Base-by-base conservation (phyloP, 1,140 invertebrate species). In the Chionoecetes opilio region DNA sequence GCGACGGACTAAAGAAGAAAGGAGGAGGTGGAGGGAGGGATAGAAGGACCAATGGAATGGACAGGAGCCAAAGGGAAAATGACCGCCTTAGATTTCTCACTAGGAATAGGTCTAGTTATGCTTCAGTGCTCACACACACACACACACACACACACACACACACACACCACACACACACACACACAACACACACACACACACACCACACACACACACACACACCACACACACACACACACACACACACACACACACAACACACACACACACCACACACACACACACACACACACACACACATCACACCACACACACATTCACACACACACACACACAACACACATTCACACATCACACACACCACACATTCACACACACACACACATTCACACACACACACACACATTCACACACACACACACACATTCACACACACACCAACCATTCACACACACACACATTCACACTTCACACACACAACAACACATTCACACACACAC, bases 121-220 rank as follows among this genome's bases (percentile, higher is more conserved):
- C n/a, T n/a, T n/a, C n/a, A n/a, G n/a, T n/a, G 34, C 26, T 32
- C 21, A 14, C 9, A 1, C 9, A 85, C 82, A 85, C 82, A 85
- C 82, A 85, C 82, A 85, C 82, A 85, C 82, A 85, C 82, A 85
- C 82, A 85, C 87, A 89, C 34, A 37, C 34, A 89, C 87, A 89
- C 87, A 37, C 87, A 89, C 87, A 89, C 2, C 88, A 90, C 37
- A 90, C 35, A 90, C 88, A 90, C 82, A 89, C 87, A 89, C 32
- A 89, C 32, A 89, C 32, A 41, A 41, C 87, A 41, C 32, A 89
- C 87, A 41, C 32, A 90, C 88, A 89, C 87, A 89, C 37, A 89
- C 37, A 89, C 37, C 37, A 89, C 37, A 89, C 87, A 89, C 37
- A 89, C 37, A 89, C 37, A 89, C 37, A 89, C 37, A 89, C 37